These are phyloP conservation scores for Nemotelus pantherinus DNA, from an alignment of 2,888 invertebrate genomes.

Conservation along the genomic window DNA sequence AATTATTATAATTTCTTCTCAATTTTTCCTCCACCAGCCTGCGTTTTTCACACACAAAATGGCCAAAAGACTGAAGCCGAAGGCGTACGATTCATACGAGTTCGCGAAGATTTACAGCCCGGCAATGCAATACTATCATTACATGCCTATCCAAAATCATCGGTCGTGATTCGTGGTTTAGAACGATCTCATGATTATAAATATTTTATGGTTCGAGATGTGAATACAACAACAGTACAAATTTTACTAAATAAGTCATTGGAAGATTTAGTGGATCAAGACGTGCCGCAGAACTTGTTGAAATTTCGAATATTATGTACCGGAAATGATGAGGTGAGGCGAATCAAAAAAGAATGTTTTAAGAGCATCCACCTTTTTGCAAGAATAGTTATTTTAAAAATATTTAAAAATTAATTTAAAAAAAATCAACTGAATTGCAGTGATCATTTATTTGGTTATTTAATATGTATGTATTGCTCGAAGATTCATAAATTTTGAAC, in stretches of 20 bases:
- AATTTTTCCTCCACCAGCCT: slow-evolving; percentile 67
- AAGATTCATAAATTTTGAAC: too few relatives aligned
- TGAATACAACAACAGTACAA: slow-evolving; percentile 81
- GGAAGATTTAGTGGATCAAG: slow-evolving; percentile 83
- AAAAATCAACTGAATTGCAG: too few relatives aligned
- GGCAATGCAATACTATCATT: slow-evolving; percentile 82
- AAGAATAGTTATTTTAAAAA: background rate
- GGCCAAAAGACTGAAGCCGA: slow-evolving; percentile 67
- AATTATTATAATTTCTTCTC: background rate
- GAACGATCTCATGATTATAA: slow-evolving; percentile 62
- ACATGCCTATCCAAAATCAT: slow-evolving; percentile 82
- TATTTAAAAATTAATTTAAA: background rate
- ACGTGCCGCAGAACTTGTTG: slow-evolving; percentile 81
- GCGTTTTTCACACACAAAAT: slow-evolving; percentile 81
- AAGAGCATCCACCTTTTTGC: background rate
- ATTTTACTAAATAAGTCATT: slow-evolving; percentile 79
- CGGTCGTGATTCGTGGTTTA: slow-evolving; percentile 59
- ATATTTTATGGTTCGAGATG: slow-evolving; percentile 68
- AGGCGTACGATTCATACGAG: slow-evolving; percentile 84
- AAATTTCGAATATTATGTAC: slow-evolving; percentile 82
- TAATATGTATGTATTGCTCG: background rate
- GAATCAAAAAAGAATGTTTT: slow-evolving; percentile 19
- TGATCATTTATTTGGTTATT: background rate
- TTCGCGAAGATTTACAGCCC: slow-evolving; percentile 81
- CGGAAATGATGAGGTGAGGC: slow-evolving; percentile 60